phyloP scores from a whole-genome alignment of 2,113 vertebrate species.

The Jaculus jaculus region DNA sequence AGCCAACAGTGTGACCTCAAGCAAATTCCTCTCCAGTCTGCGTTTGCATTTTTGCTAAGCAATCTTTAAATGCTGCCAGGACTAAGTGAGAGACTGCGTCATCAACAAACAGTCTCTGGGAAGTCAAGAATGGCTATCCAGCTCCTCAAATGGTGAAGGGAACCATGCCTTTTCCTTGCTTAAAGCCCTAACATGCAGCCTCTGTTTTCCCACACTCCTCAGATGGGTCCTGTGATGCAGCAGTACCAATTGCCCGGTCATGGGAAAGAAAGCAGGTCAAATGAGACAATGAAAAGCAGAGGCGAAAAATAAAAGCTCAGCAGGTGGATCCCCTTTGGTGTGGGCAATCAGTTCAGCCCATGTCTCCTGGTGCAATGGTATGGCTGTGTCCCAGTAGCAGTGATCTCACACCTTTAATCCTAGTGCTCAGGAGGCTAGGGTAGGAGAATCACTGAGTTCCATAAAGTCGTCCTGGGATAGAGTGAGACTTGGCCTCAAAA shows the following conservation, averaged over 20 bases:
- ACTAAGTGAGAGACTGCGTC: too few relatives aligned
- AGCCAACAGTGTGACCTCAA: not conserved
- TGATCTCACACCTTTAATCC: too few relatives aligned
- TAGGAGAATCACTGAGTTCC: too few relatives aligned
- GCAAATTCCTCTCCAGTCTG: not conserved
- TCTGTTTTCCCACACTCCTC: fast-evolving
- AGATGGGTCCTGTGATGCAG: not conserved
- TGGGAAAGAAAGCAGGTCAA: not conserved
- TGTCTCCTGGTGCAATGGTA: not conserved
- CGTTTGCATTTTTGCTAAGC: not conserved
- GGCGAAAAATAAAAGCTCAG: not conserved
- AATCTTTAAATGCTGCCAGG: not conserved
- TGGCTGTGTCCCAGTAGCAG: not conserved
- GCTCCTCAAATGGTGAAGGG: not conserved
- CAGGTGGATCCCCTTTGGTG: not conserved
- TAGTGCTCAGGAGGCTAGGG: too few relatives aligned
- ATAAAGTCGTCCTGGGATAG: too few relatives aligned
- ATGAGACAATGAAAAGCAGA: not conserved
- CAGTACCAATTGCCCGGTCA: fast-evolving
- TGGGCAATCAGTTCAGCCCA: not conserved
- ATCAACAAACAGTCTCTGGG: not conserved
- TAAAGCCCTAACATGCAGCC: not conserved
- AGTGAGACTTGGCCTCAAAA: too few relatives aligned
- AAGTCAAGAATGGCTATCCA: not conserved
- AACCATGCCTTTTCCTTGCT: fast-evolving